These are phyloP conservation scores for Poeciliopsis infans DNA, from an alignment of 2,797 vertebrate species.

Conservation along the genomic window DNA sequence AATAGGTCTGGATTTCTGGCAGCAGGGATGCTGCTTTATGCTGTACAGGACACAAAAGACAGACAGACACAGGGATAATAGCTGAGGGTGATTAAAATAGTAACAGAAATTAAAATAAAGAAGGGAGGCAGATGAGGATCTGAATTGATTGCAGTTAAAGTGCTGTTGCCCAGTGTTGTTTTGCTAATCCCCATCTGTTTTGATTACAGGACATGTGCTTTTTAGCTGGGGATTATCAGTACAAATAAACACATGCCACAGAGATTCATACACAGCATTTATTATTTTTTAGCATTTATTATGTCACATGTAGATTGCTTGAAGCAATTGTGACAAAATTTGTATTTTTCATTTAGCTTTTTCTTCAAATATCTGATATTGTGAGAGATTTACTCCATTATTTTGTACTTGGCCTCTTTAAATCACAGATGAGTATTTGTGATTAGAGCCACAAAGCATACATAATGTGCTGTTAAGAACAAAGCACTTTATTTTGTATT, in stretches of 20 bases:
- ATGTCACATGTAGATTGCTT: not conserved
- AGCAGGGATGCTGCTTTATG: slow-evolving; percentile 15
- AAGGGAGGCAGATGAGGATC: slow-evolving; percentile 53
- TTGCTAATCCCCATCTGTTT: slow-evolving; percentile 75
- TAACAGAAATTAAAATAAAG: slow-evolving; percentile 46
- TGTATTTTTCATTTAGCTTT: not conserved
- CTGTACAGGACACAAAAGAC: slow-evolving; percentile 4
- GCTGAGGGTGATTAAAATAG: slow-evolving; percentile 30
- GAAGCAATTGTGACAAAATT: not conserved
- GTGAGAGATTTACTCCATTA: not conserved
- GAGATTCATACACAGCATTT: not conserved
- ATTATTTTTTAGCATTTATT: not conserved
- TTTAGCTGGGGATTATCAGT: slow-evolving; percentile 37
- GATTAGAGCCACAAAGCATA: not conserved
- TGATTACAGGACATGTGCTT: slow-evolving; percentile 64
- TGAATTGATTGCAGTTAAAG: slow-evolving; percentile 59
- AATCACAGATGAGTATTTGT: not conserved
- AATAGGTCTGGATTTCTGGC: slow-evolving; percentile 36
- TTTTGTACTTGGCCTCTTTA: not conserved
- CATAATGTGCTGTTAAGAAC: not conserved
- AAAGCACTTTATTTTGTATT: slow-evolving; percentile 6
- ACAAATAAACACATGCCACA: slow-evolving; percentile 13
- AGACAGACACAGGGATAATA: slow-evolving; percentile 6
- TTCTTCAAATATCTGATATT: not conserved
- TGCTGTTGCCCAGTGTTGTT: slow-evolving; percentile 39